These are phyloP conservation scores for Cephus rjabovi DNA, from an alignment of 2,888 invertebrate genomes.

Conservation along the genomic window DNA sequence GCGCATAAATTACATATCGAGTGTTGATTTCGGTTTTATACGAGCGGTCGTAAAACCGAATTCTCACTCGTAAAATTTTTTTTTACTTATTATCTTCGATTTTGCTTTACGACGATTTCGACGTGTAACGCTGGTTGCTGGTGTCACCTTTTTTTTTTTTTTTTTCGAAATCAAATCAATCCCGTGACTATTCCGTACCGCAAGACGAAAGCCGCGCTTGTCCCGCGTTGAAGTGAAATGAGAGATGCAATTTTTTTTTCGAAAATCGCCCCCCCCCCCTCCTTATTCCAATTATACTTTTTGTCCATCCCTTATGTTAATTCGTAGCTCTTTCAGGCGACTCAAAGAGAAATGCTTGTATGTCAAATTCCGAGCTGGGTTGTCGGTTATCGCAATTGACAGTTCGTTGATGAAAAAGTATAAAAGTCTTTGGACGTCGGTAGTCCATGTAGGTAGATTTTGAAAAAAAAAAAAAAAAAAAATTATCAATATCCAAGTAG, in stretches of 20 bases:
- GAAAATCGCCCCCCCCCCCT: background rate
- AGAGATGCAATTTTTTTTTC: background rate
- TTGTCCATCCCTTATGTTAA: background rate
- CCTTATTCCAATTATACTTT: background rate
- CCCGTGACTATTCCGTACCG: background rate
- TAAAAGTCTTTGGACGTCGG: too few relatives aligned
- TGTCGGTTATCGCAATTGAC: too few relatives aligned
- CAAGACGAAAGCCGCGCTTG: background rate
- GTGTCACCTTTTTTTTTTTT: background rate
- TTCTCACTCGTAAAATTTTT: background rate
- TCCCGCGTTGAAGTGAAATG: background rate
- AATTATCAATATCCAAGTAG: too few relatives aligned
- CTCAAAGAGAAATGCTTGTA: too few relatives aligned
- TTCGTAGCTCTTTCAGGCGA: background rate
- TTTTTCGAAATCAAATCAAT: background rate
- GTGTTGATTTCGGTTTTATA: slow-evolving; percentile 14
- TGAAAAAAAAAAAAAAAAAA: too few relatives aligned
- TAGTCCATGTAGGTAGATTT: too few relatives aligned
- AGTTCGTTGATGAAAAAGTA: too few relatives aligned
- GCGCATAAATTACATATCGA: background rate
- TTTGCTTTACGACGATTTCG: background rate
- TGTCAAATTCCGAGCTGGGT: too few relatives aligned
- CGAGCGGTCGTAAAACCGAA: slow-evolving; percentile 22
- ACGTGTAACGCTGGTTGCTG: background rate
- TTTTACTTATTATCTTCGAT: background rate